Conservation (phyloP, 2,888 invertebrate genomes). For the Cataglyphis altisquamis region DNA sequence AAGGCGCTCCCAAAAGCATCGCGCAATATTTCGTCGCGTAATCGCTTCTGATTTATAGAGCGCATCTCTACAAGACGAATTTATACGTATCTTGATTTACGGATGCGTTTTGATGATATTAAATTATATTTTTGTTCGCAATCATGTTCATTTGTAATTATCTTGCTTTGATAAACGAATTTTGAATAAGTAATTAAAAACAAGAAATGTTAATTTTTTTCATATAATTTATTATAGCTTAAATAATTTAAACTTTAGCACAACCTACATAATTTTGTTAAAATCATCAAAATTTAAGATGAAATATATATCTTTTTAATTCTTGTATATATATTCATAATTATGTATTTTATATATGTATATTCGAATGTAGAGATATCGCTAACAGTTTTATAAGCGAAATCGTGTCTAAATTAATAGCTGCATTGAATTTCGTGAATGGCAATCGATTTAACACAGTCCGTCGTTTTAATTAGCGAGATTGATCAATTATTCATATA, state of each 20-base stretch:
- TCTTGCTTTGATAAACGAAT: background rate
- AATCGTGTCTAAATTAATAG: constrained; percentile 29
- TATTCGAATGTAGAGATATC: constrained; percentile 1
- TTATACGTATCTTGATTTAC: constrained; percentile 42
- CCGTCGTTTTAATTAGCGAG: constrained; percentile 35
- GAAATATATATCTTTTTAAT: background rate
- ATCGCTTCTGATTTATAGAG: constrained; percentile 32
- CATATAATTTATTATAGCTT: background rate
- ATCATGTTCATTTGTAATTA: background rate
- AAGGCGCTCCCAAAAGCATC: background rate
- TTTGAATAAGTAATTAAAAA: background rate
- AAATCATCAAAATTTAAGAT: background rate
- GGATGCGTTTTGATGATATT: background rate
- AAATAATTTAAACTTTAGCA: background rate
- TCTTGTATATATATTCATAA: background rate
- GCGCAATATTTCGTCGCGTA: constrained; percentile 21
- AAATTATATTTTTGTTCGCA: background rate
- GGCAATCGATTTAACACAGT: background rate
- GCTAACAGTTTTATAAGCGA: constrained; percentile 36
- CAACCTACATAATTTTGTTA: background rate
- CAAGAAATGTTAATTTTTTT: background rate
- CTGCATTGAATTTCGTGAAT: constrained; percentile 13
- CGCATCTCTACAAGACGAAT: background rate
- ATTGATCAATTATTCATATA: constrained; percentile 53
- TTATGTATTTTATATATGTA: background rate